These are phyloP conservation scores for Himalopsyche japonica DNA, from an alignment of 2,888 invertebrate species.

Conservation along the genomic window DNA sequence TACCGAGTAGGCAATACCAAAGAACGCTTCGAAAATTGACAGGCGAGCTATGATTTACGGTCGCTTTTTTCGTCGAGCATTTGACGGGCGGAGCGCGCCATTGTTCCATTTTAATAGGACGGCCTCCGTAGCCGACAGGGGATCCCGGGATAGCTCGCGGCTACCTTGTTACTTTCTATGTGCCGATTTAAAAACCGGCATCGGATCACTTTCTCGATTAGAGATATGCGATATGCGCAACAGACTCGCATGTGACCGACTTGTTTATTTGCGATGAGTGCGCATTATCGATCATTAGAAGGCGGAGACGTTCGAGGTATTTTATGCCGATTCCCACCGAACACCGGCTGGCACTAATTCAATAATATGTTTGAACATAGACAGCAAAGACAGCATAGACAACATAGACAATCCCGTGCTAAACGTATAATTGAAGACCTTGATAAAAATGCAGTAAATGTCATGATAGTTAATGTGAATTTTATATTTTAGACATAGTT, in stretches of 20 bases:
- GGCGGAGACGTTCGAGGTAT: not conserved
- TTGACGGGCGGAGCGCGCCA: not conserved
- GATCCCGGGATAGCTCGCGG: slow-evolving; percentile 14
- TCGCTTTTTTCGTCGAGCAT: not conserved
- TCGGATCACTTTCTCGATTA: slow-evolving; percentile 38
- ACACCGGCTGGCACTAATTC: no score
- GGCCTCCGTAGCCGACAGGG: not conserved
- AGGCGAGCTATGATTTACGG: not conserved
- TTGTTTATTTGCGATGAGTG: not conserved
- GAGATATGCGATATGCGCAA: not conserved
- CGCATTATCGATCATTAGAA: not conserved
- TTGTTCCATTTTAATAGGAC: not conserved
- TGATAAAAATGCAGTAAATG: no score
- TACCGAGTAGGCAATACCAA: not conserved
- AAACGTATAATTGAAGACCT: no score
- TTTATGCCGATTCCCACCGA: not conserved
- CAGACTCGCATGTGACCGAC: not conserved
- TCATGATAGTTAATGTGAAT: no score
- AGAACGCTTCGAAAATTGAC: not conserved
- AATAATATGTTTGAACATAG: no score
- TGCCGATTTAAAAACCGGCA: slow-evolving; percentile 32
- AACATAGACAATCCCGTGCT: no score
- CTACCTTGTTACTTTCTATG: slow-evolving; percentile 34
- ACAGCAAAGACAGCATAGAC: no score
- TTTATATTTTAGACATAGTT: no score